These are phyloP conservation scores for Blastobasis lacticolella DNA, from an alignment of 2,888 invertebrate species.

Conservation along the genomic window DNA sequence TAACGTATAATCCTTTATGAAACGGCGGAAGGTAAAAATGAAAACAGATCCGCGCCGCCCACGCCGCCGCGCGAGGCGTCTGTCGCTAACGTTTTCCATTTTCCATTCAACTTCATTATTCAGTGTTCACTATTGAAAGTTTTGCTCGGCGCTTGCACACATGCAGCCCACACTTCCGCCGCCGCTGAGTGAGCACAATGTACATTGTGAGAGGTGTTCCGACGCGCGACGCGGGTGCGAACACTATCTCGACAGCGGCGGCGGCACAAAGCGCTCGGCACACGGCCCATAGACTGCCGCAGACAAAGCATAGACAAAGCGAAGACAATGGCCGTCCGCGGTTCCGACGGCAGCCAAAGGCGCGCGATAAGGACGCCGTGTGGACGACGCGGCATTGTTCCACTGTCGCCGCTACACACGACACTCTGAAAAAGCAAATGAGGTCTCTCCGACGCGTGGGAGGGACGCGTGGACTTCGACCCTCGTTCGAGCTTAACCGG, in stretches of 20 bases:
- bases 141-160: neutral
- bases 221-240: neutral
- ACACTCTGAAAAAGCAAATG: no score
- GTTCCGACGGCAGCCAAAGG: slow-evolving; percentile 11
- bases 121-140: no score
- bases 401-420: neutral
- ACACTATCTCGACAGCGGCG: neutral
- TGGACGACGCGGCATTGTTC: slow-evolving; percentile 6
- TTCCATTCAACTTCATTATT: no score
- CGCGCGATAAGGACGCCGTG: slow-evolving; percentile 15
- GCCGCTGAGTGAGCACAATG: neutral
- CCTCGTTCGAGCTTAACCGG: no score
- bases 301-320: slow-evolving; percentile 13
- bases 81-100: no score
- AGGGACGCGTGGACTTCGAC: no score
- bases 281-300: no score
- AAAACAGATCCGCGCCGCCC: no score
- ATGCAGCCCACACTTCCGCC: neutral
- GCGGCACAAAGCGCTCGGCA: slow-evolving; percentile 1
- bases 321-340: slow-evolving; percentile 20
- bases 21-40: no score
- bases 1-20: no score
- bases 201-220: neutral
- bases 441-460: no score
- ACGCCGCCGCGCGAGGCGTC: no score